Conservation (phyloP, 2,113 vertebrate genomes). For the Mesembrinibis cayennensis region DNA sequence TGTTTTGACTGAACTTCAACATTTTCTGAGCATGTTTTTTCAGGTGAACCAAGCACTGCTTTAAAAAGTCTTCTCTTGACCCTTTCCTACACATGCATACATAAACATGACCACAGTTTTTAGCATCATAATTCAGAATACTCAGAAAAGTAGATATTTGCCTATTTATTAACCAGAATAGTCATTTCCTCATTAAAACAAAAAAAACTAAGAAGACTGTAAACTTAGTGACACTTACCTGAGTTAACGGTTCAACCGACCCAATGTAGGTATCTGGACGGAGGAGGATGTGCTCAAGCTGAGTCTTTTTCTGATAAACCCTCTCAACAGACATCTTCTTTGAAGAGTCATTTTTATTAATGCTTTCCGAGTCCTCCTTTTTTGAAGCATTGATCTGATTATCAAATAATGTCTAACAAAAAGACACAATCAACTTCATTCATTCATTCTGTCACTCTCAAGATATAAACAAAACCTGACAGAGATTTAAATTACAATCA, state of each 20-base stretch:
- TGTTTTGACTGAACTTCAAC: neutral
- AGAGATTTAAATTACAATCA: neutral
- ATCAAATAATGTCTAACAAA: constrained; percentile 85
- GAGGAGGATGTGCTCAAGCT: constrained; percentile 97
- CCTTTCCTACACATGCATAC: neutral
- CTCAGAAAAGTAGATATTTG: neutral
- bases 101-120: neutral
- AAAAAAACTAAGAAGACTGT: neutral
- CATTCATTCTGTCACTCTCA: neutral
- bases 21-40: neutral
- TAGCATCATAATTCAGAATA: neutral
- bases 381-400: constrained; percentile 82
- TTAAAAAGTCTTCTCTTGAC: neutral
- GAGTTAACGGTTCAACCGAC: constrained; percentile 91
- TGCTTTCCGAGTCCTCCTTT: constrained; percentile 88
- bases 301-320: constrained; percentile 99
- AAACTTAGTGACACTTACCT: constrained; percentile 75
- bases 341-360: constrained; percentile 84
- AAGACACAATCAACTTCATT: neutral
- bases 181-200: neutral
- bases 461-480: neutral
- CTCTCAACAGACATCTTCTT: constrained; percentile 96
- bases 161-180: neutral
- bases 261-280: constrained; percentile 98
- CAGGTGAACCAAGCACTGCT: neutral